Base-by-base conservation (phyloP, 2,888 invertebrate species). In the Patella caerulea region DNA sequence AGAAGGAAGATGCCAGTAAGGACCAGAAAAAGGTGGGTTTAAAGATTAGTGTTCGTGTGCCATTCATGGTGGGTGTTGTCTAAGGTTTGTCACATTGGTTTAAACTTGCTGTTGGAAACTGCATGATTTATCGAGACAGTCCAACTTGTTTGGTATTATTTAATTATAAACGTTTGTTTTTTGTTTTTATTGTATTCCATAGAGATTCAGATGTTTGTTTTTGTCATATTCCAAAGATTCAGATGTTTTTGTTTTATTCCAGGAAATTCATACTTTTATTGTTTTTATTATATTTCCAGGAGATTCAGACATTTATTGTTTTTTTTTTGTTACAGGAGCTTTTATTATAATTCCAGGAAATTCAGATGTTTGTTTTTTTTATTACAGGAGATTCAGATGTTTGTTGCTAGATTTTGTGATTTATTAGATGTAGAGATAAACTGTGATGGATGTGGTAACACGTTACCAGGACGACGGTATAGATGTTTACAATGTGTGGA, bases 401-500 rank as follows among this genome's bases (percentile, higher is more conserved):
- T 91, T 83, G 87, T 91, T 12, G 91, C 90, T 0, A 81, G 89
- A 52, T 91, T 88, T 86, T 91, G 88, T 82, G 90, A 90, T 78
- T 83, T 91, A 29, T 77, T 91, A 75, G 91, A 91, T 73, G 90
- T 90, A 59, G 91, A 91, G 82, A 89, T 91, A 70, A 86, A 82
- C 74, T 91, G 91, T 88, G 91, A 91, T 79, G 91, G 91, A 0
- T 91, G 91, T 83, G 85, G 84, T 56, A 88, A 87, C 2, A 91
- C 90, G 1, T 81, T 91, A 24, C 91, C 91, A 1, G 90, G 90
- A 0, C 82, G 88, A 15, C 80, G 91, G 29, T 91, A 91, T 78
- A 86, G 90, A 19, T 91, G 91, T 84, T 85, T 90, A 72, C 89
- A 91, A 82, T 91, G 91, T 85, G 83, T 84, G 70, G 90, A 91